phyloP scores from a whole-genome alignment of 2,888 invertebrate species.

The Falcaria lacertinaria region DNA sequence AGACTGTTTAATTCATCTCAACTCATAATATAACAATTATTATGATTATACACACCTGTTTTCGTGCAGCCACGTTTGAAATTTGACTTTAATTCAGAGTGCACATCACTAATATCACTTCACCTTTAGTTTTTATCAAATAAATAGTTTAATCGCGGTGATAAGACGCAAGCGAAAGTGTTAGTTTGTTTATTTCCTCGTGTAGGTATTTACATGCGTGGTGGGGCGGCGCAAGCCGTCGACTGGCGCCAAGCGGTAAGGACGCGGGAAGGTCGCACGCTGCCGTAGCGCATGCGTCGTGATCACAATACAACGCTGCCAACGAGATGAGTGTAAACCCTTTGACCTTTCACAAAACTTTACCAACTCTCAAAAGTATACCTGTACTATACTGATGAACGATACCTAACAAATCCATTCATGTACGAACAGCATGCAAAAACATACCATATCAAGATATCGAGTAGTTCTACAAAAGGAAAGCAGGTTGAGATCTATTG shows the following conservation, averaged over 20 bases:
- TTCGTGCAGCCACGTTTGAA: constrained; percentile 19
- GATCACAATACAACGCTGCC: constrained; percentile 35
- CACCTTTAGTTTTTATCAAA: constrained; percentile 21
- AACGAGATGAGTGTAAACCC: too few species aligned
- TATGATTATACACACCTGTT: constrained; percentile 34
- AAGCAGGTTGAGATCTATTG: too few species aligned
- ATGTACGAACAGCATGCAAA: too few species aligned
- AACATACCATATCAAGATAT: too few species aligned
- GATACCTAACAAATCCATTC: too few species aligned
- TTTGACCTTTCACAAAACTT: constrained; percentile 40
- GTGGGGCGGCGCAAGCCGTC: constrained; percentile 62
- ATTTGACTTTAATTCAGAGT: constrained; percentile 23
- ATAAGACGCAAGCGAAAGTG: constrained; percentile 46
- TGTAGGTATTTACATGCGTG: constrained; percentile 54
- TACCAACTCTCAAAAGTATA: constrained; percentile 8
- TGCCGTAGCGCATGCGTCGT: constrained; percentile 63
- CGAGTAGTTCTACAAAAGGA: too few species aligned
- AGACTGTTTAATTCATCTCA: too few species aligned
- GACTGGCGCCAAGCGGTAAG: constrained; percentile 51
- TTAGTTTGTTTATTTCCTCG: constrained; percentile 26
- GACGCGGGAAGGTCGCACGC: constrained; percentile 69
- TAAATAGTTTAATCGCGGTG: constrained; percentile 16
- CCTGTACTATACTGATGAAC: too few species aligned
- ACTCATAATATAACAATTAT: not conserved
- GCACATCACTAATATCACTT: constrained; percentile 45